Percentiles rank a stretch among this genome's conserved stretches.
Evolutionary conservation across 2,797 vertebrate genomes (phyloP).

Genomic region (Bovichtus diacanthus): DNA sequence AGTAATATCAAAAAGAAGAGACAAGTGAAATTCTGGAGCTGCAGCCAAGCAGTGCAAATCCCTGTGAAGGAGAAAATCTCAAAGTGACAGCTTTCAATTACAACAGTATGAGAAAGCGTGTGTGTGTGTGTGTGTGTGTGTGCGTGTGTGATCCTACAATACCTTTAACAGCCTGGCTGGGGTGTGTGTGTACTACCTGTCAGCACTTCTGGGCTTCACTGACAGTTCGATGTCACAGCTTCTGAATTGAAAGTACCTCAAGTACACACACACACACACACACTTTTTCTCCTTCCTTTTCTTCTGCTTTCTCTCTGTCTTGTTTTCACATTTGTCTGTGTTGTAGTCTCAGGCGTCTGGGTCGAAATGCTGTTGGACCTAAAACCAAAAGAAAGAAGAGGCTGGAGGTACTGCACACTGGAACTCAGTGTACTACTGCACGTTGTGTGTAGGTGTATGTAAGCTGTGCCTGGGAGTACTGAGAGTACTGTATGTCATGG

Average conservation of each 20-base stretch:
- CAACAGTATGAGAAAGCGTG: slow-evolving; percentile 35
- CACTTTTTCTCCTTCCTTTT: neutral
- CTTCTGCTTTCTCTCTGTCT: slow-evolving; percentile 8
- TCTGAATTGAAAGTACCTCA: slow-evolving; percentile 58
- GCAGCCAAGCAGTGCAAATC: slow-evolving; percentile 68
- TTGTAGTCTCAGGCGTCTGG: slow-evolving; percentile 48
- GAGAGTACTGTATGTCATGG: neutral
- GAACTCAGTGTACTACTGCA: slow-evolving; percentile 9
- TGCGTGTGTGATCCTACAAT: slow-evolving; percentile 14
- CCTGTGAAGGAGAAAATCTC: slow-evolving; percentile 63
- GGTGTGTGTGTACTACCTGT: slow-evolving; percentile 45
- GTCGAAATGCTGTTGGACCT: slow-evolving; percentile 44
- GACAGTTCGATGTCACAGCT: slow-evolving; percentile 64
- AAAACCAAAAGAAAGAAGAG: slow-evolving; percentile 30
- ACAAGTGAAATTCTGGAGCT: slow-evolving; percentile 60
- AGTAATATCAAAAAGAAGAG: slow-evolving; percentile 62
- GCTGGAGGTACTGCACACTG: slow-evolving; percentile 14
- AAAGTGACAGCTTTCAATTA: slow-evolving; percentile 76
- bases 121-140: neutral
- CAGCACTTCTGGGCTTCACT: slow-evolving; percentile 63
- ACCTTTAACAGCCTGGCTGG: no score
- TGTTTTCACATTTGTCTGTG: slow-evolving; percentile 28
- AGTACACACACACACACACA: slow-evolving; percentile 21
- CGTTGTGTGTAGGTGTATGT: slow-evolving; percentile 35
- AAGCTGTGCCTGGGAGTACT: slow-evolving; percentile 27